These are phyloP conservation scores for Lepisosteus oculatus DNA, from an alignment of 2,113 vertebrate genomes.

Conservation along the genomic window DNA sequence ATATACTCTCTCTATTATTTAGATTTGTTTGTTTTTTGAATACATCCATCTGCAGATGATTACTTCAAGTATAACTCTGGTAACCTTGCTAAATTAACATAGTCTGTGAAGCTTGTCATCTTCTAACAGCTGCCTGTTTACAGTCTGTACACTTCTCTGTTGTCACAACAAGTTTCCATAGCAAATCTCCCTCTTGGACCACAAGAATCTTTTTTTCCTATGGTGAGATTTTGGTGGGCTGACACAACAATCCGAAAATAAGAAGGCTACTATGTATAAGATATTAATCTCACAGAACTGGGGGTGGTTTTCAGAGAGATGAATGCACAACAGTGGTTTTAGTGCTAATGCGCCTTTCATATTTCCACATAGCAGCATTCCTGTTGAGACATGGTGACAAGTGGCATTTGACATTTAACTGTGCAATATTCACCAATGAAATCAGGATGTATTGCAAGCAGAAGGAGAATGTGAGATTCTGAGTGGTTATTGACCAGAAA, in stretches of 20 bases:
- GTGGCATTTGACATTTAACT: neutral
- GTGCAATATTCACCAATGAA: slow-evolving; percentile 4
- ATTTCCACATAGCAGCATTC: neutral
- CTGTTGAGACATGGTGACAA: neutral
- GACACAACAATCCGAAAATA: neutral
- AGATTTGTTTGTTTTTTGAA: neutral
- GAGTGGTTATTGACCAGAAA: neutral
- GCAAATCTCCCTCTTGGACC: slow-evolving; percentile 4
- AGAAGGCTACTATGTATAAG: neutral
- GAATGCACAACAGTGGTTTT: neutral
- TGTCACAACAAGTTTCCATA: slow-evolving; percentile 6
- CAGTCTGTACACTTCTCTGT: neutral
- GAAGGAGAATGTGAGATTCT: neutral
- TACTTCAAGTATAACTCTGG: slow-evolving; percentile 7
- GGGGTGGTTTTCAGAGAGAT: too few species aligned
- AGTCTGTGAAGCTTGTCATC: slow-evolving; percentile 5
- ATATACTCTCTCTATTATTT: neutral
- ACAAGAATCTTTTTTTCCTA: slow-evolving; percentile 19
- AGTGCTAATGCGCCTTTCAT: neutral
- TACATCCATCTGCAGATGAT: slow-evolving; percentile 30
- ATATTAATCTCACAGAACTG: neutral
- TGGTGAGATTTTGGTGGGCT: neutral
- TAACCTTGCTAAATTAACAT: slow-evolving; percentile 8
- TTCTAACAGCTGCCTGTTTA: neutral
- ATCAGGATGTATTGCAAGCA: neutral